Evolutionary conservation across 2,797 vertebrate genomes (phyloP).

Genomic region (Poliocrania exsul): DNA sequence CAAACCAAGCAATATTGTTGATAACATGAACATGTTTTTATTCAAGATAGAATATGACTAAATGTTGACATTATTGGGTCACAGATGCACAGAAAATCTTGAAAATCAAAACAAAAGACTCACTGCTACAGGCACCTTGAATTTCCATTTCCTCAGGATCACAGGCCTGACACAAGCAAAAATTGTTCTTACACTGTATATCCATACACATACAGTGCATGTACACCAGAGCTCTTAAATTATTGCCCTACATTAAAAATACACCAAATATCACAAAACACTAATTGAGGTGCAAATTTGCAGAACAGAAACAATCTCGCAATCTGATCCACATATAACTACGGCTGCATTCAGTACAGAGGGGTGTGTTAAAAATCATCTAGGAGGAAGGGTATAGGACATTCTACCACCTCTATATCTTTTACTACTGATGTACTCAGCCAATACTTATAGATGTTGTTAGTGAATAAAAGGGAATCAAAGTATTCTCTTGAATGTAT

Average conservation of each 20-base stretch:
- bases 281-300: neutral
- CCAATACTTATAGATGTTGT: neutral
- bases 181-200: neutral
- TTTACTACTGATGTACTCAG: neutral
- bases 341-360: neutral
- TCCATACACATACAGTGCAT: neutral
- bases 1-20: neutral
- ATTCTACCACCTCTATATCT: neutral
- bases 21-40: neutral
- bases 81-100: neutral
- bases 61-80: neutral
- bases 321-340: neutral
- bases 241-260: neutral
- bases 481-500: neutral
- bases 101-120: conserved; percentile 45
- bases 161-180: conserved; percentile 75
- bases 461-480: neutral
- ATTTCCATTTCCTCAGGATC: conserved; percentile 67
- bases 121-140: conserved; percentile 77
- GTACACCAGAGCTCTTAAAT: neutral
- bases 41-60: neutral
- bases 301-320: neutral
- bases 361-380: neutral
- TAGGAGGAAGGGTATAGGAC: neutral
- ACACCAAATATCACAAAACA: neutral